These are phyloP conservation scores for Pogonophryne albipinna DNA, from an alignment of 2,797 vertebrate species.

Conservation along the genomic window DNA sequence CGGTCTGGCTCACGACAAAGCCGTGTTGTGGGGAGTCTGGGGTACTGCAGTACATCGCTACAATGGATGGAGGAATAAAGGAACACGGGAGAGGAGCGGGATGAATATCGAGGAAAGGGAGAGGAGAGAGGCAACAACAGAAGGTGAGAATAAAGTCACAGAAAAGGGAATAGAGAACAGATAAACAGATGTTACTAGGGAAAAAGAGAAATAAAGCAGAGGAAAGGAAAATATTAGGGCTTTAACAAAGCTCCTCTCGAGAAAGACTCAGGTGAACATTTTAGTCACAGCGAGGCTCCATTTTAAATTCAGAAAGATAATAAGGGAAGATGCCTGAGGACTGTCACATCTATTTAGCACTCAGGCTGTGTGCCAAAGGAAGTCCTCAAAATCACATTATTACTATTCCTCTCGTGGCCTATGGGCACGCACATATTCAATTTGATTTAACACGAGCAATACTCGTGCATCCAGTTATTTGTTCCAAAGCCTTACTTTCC, in stretches of 20 bases:
- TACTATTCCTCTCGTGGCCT: slow-evolving; percentile 47
- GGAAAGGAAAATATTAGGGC: slow-evolving; percentile 17
- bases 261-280: slow-evolving; percentile 53
- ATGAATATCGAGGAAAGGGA: slow-evolving; percentile 15
- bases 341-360: slow-evolving; percentile 63
- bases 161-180: slow-evolving; percentile 30
- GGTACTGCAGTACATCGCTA: slow-evolving; percentile 98
- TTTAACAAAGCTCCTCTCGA: slow-evolving; percentile 28
- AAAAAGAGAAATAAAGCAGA: slow-evolving; percentile 30
- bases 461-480: slow-evolving; percentile 51
- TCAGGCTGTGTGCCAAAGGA: slow-evolving; percentile 48
- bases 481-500: slow-evolving; percentile 33
- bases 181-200: slow-evolving; percentile 31
- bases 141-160: slow-evolving; percentile 35
- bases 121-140: slow-evolving; percentile 14
- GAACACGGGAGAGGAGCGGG: neutral
- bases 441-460: slow-evolving; percentile 60
- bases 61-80: slow-evolving; percentile 36
- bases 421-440: slow-evolving; percentile 58
- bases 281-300: slow-evolving; percentile 37
- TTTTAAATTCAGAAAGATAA: slow-evolving; percentile 65
- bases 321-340: slow-evolving; percentile 64
- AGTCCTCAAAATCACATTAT: slow-evolving; percentile 67
- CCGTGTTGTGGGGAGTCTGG: slow-evolving; percentile 97
- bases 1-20: slow-evolving; percentile 96